Evolutionary conservation across 1,140 invertebrate genomes (phyloP), one percentile per base, ranked within the genome.

Genomic region (Neodiprion virginianus): DNA sequence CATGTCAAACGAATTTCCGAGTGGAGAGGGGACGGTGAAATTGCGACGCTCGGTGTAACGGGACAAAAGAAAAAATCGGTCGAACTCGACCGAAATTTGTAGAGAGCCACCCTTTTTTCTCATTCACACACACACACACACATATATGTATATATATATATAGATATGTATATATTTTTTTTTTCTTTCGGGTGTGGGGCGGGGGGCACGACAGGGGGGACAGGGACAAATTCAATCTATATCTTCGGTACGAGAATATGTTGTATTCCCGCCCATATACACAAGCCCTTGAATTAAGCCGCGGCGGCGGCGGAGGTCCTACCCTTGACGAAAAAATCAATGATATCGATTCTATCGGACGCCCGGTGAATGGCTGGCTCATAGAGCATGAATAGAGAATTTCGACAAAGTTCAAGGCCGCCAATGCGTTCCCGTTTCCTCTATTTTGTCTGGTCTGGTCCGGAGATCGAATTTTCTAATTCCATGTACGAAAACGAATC

Each of bases 351-450:
- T 81, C 69, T 72, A 80, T 65, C 71, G 70, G 53, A 71, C 68
- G 67, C 53, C 53, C 50, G 53, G 11, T 61, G 53, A 61, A 61
- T 61, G 53, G 11, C 53, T 17, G 53, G 53, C n/a, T 17, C 53
- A 40, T 40, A 40, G 28, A 14, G 53, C n/a, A 17, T 61, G 53
- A 61, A 61, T 61, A 61, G 53, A 40, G 28, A 73, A 74, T 40
- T 70, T 71, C 74, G 53, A 75, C 74, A 76, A 84, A 84, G 82
- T 84, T 82, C 83, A 84, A 84, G 83, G 81, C 76, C 81, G 67
- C 17, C 23, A 72, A 1, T 40, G 28, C 28, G 28, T 40, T 40
- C 28, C 28, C 28, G 28, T 40, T 40, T 40, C 28, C 5, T 40
- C 28, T 40, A 40, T 40, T 40, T 40, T 40, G 28, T 40, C 28